Percentiles rank a stretch among this genome's conserved stretches.
These are phyloP conservation scores for Amiota communis DNA, from an alignment of 2,888 invertebrate genomes.

Conservation along the genomic window DNA sequence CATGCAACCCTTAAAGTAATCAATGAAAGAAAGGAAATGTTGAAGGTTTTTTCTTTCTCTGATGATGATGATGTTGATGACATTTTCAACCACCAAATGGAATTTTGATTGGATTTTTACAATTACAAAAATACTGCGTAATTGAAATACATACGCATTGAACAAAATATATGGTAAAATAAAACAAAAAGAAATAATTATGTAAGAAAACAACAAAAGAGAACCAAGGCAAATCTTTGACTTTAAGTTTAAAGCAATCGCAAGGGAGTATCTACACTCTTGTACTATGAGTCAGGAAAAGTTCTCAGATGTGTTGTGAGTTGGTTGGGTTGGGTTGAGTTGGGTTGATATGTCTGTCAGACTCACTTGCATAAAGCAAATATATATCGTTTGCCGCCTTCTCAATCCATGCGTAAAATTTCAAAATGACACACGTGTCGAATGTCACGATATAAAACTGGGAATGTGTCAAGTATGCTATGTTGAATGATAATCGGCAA, in stretches of 20 bases:
- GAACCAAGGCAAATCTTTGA: constrained; percentile 6
- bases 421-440: constrained; percentile 25
- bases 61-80: background rate
- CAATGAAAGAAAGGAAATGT: background rate
- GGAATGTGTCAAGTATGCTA: constrained; percentile 11
- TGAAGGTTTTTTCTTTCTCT: background rate
- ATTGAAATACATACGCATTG: constrained; percentile 3
- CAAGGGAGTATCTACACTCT: too few species aligned
- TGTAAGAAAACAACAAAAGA: constrained; percentile 4
- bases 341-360: too few species aligned
- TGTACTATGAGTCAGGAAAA: too few species aligned
- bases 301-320: too few species aligned
- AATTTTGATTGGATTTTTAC: background rate
- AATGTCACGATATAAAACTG: constrained; percentile 4
- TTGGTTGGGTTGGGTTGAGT: too few species aligned
- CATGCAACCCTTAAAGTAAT: constrained; percentile 17
- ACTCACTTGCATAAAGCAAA: constrained; percentile 1
- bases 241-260: background rate
- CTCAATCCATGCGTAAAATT: constrained; percentile 24
- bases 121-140: constrained; percentile 1
- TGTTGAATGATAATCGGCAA: background rate
- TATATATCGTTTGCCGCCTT: constrained; percentile 6
- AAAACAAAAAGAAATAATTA: background rate
- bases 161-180: too few species aligned
- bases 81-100: constrained; percentile 11